These are phyloP conservation scores for Tipula vernalis DNA, from an alignment of 2,888 invertebrate genomes.

Conservation along the genomic window DNA sequence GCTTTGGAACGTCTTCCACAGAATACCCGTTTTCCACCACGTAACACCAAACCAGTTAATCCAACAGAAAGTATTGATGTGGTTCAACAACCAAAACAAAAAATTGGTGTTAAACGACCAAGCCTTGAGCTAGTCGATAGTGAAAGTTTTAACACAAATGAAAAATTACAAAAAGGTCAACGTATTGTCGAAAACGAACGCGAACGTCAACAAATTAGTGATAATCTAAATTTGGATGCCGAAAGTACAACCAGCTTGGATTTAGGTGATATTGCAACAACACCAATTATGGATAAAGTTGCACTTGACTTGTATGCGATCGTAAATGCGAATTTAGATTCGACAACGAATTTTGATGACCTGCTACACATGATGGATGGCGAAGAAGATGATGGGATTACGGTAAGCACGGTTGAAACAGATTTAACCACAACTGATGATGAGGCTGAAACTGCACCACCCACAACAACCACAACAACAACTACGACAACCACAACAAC, in stretches of 20 bases:
- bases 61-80: conserved; percentile 29
- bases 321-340: conserved; percentile 45
- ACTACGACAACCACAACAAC: conserved; percentile 42
- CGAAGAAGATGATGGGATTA: conserved; percentile 35
- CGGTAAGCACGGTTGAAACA: conserved; percentile 18
- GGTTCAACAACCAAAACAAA: conserved; percentile 19
- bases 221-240: conserved; percentile 17
- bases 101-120: conserved; percentile 46
- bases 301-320: conserved; percentile 74
- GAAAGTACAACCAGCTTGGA: conserved; percentile 24
- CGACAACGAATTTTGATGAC: conserved; percentile 26
- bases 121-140: conserved; percentile 71
- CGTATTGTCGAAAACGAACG: conserved; percentile 16
- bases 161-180: conserved; percentile 22
- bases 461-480: conserved; percentile 41
- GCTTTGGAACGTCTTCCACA: conserved; percentile 49
- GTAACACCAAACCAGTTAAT: conserved; percentile 50
- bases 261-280: conserved; percentile 33
- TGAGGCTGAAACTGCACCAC: conserved; percentile 40
- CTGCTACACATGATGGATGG: conserved; percentile 33
- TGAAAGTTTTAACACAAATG: conserved; percentile 62
- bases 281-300: conserved; percentile 67
- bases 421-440: conserved; percentile 26
- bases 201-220: conserved; percentile 6
- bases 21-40: conserved; percentile 77